Evolutionary conservation across 2,113 vertebrate species (phyloP), one percentile per base, ranked within the genome.

Genomic region (Piaya cayana): DNA sequence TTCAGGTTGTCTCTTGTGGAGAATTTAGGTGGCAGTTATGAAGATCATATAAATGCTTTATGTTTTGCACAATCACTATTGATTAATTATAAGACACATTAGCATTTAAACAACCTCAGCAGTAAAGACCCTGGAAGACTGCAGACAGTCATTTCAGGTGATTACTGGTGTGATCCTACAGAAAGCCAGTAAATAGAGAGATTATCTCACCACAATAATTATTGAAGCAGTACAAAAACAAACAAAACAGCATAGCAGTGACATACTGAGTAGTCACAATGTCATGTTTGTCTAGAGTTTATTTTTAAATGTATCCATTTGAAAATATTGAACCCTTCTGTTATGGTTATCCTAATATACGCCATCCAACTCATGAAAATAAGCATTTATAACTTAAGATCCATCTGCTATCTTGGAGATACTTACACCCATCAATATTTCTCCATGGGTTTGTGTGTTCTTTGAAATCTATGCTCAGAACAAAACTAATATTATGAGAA

Each of bases 31-130:
- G 87, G 71, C 82, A 86, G 42, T 58, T 85, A 90, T 17, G 55
- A 91, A 81, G 53, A 85, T 59, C 34, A 63, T 67, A 90, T 55
- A 95, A 93, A 94, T 94, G 50, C 68, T 94, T 95, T 77, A 91
- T 82, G 37, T 20, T 93, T 91, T 82, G 36, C 55, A 92, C 56
- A 72, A 90, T 81, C 71, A 60, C 68, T 75, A 56, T 59, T 89
- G 86, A 93, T 95, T 96, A 96, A 95, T 95, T 91, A 94, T 37
- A 64, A 76, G 56, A 79, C 77, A 90, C 68, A 88, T 88, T 68
- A 93, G 79, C 79, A 96, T 86, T 93, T 32, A 27, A 85, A 72
- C 39, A 63, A 63, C 43, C 37, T 82, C 58, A 74, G 62, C 37
- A 85, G 6, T 50, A 85, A 49, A 80, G 82, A 70, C 43, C 34